phyloP scores from a whole-genome alignment of 2,113 vertebrate species.

The Psittacula cyanocephala region DNA sequence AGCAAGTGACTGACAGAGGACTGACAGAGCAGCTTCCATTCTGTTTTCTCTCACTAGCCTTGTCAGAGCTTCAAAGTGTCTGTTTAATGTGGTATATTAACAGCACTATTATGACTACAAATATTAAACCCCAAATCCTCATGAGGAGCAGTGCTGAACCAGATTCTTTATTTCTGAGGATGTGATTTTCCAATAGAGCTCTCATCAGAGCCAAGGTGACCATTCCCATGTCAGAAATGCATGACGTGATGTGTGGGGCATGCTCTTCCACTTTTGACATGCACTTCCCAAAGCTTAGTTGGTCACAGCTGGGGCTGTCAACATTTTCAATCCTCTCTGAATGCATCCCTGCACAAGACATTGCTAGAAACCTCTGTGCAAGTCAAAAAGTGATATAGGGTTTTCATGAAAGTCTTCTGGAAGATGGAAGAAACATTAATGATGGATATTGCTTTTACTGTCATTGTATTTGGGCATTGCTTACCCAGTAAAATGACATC shows the following conservation, averaged over 20 bases:
- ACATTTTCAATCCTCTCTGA: not conserved
- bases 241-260: not conserved
- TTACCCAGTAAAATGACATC: not conserved
- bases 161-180: not conserved
- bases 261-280: not conserved
- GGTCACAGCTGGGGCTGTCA: not conserved
- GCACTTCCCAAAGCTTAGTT: not conserved
- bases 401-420: not conserved
- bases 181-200: not conserved
- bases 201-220: not conserved
- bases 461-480: not conserved
- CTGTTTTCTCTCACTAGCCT: constrained; percentile 13
- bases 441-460: fast-evolving
- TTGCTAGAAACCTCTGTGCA: not conserved
- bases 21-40: constrained; percentile 16
- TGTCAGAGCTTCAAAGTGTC: not conserved
- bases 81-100: constrained; percentile 26
- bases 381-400: not conserved
- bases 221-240: not conserved
- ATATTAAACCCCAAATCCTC: constrained; percentile 2
- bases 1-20: constrained; percentile 50
- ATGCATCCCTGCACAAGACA: not conserved
- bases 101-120: constrained; percentile 10
- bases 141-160: not conserved
- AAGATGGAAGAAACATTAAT: not conserved